Percentiles rank a stretch among this genome's conserved stretches.
Conservation (phyloP, 2,888 invertebrate species). For the Caenorhabditis panamensis region DNA sequence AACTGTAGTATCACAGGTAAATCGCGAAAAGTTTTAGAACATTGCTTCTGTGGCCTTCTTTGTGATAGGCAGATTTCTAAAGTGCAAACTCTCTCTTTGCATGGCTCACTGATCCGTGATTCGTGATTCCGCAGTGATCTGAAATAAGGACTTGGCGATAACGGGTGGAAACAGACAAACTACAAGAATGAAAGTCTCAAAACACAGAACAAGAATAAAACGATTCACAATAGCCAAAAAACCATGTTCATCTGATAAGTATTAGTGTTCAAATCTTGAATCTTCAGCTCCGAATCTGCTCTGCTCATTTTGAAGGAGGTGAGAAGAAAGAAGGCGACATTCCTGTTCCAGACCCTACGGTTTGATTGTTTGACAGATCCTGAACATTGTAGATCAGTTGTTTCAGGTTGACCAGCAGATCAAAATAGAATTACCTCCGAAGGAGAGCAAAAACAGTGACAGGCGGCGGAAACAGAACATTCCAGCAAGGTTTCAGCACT, state of each 20-base stretch:
- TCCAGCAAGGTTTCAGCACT: slow-evolving; percentile 56
- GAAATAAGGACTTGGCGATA: not conserved
- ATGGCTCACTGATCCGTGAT: slow-evolving; percentile 32
- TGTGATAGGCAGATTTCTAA: not conserved
- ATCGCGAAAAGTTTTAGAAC: not conserved
- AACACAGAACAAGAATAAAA: slow-evolving; percentile 9
- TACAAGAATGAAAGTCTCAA: slow-evolving; percentile 17
- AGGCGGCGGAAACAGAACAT: slow-evolving; percentile 61
- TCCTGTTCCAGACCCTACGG: slow-evolving; percentile 82
- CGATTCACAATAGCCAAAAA: not conserved
- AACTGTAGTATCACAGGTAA: slow-evolving; percentile 82
- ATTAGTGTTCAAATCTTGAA: too few relatives aligned
- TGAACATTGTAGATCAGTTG: too few relatives aligned
- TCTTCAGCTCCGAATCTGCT: slow-evolving; percentile 82
- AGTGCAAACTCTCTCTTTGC: slow-evolving; percentile 28
- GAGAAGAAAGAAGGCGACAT: slow-evolving; percentile 82
- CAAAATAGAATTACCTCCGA: slow-evolving; percentile 81
- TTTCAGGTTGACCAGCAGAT: slow-evolving; percentile 81
- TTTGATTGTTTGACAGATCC: too few relatives aligned
- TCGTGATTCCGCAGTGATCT: not conserved
- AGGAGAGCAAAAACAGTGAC: slow-evolving; percentile 79
- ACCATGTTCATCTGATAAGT: too few relatives aligned
- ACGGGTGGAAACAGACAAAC: not conserved
- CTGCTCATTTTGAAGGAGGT: slow-evolving; percentile 82
- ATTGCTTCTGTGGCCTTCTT: slow-evolving; percentile 13